Evolutionary conservation across 2,113 vertebrate genomes (phyloP), one percentile per base, ranked within the genome.

Genomic region (Coturnix japonica): DNA sequence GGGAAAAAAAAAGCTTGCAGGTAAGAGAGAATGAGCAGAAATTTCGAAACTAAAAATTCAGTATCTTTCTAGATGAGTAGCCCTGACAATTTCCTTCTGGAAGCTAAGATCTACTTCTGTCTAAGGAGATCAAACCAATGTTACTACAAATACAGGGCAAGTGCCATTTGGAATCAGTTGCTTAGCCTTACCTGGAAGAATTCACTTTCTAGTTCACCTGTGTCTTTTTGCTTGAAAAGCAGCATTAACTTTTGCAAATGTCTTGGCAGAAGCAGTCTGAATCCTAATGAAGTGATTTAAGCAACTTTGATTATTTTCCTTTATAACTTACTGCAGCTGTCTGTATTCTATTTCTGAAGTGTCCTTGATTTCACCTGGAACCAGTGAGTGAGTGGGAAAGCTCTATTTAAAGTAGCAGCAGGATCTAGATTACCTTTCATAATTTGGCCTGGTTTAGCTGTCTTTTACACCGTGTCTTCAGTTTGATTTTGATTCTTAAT

Each of bases 281-380:
- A 91, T 89, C 70, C 85, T 88, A 89, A 89, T 73, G 79, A 87
- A 90, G 35, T 54, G 81, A 75, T 91, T 93, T 89, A 77, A 89
- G 70, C 41, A 49, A 18, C 90, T 89, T 95, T 94, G 92, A 89
- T 92, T 81, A 67, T 93, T 95, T 95, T 90, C 23, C 53, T 61
- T 39, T 93, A 28, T 91, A 96, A 92, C 41, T 91, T 85, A 91
- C 82, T 94, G 88, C 88, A 91, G 91, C 94, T 95, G 93, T 93
- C 72, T 89, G 0, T 84, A 26, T 93, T 89, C 95, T 96, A 95
- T 95, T 95, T 96, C 90, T 96, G 95, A 95, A 95, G 78, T 91
- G 95, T 93, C 95, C 92, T 96, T 95, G 94, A 77, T 87, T 95
- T 95, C 94, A 96, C 91, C 91, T 95, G 96, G 75, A 81, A 79